Evolutionary conservation across 2,113 vertebrate species (phyloP).

Genomic region (Penelope pileata): DNA sequence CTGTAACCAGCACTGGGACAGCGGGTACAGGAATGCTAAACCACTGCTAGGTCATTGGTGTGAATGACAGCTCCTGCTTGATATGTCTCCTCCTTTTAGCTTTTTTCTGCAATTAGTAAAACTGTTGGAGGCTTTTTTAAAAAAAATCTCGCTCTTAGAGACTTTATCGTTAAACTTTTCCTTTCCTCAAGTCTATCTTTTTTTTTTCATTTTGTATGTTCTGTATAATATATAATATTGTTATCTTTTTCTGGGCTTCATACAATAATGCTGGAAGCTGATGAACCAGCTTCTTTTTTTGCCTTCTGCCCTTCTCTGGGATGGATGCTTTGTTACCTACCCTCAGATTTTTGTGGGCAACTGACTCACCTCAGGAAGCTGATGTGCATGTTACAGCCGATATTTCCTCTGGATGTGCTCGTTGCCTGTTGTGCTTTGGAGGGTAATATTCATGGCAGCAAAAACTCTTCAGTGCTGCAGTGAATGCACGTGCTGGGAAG

Average conservation of each 20-base stretch:
- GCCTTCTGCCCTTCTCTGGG: neutral
- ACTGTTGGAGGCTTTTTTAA: neutral
- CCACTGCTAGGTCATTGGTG: neutral
- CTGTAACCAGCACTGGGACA: neutral
- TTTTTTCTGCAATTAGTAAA: neutral
- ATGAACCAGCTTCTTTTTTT: neutral
- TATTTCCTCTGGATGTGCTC: neutral
- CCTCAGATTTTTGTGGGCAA: neutral
- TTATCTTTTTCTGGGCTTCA: neutral
- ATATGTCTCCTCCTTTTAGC: neutral
- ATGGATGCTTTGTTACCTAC: neutral
- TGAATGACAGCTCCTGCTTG: neutral
- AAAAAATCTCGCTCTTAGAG: neutral
- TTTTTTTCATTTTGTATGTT: neutral
- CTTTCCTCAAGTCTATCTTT: neutral
- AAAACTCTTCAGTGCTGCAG: conserved; percentile 16
- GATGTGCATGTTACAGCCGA: accelerated
- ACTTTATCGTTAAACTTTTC: neutral
- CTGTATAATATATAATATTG: neutral
- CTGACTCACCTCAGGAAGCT: neutral
- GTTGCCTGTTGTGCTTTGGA: neutral
- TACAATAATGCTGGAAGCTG: neutral
- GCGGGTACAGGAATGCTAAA: neutral
- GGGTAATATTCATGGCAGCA: neutral
- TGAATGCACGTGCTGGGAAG: neutral